Percentiles rank a stretch among this genome's conserved stretches.
phyloP scores from a whole-genome alignment of 2,113 vertebrate genomes.

The Elanus axillaris region DNA sequence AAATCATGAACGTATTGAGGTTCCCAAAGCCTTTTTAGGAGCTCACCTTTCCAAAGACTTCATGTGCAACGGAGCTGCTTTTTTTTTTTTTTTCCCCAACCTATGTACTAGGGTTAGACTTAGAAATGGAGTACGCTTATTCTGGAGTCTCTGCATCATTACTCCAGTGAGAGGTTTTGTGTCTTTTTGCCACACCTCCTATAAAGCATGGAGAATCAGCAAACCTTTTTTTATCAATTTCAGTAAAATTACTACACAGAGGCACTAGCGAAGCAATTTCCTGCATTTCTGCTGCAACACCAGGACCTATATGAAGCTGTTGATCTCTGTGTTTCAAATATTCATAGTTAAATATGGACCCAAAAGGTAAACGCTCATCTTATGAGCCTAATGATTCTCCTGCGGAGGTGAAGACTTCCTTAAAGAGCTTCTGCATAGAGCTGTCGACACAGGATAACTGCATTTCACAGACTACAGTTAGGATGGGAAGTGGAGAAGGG shows the following conservation, averaged over 20 bases:
- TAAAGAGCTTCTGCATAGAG: neutral
- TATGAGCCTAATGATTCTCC: neutral
- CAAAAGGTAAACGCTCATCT: neutral
- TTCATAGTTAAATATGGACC: neutral
- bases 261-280: neutral
- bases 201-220: neutral
- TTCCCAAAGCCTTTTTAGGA: neutral
- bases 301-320: neutral
- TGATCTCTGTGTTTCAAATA: neutral
- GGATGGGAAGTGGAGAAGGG: neutral
- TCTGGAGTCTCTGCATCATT: neutral
- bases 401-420: neutral
- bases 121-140: neutral
- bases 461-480: neutral
- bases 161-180: neutral
- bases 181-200: neutral
- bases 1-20: rapidly evolving
- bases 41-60: neutral
- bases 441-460: neutral
- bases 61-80: neutral
- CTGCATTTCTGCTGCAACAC: neutral
- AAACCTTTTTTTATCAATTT: neutral
- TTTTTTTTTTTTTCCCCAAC: neutral
- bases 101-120: no score
- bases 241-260: neutral